Base-by-base conservation (phyloP, 2,888 invertebrate genomes). In the Zhuqinia jingwanae region DNA sequence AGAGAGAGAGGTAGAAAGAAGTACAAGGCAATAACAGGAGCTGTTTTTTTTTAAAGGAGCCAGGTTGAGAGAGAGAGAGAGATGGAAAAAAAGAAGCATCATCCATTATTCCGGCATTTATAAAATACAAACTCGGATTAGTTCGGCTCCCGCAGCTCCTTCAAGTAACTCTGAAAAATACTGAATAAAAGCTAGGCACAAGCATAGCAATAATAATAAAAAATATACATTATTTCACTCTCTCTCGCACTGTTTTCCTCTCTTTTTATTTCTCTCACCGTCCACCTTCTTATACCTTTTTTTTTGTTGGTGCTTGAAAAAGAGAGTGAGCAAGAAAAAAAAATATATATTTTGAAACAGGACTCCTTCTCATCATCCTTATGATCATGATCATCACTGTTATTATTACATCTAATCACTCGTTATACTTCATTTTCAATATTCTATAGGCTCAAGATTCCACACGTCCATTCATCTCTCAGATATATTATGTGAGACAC, bases 41-140 rank as follows among this genome's bases (percentile, higher is more conserved):
- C 78, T 60, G 63, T 79, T 65, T 36, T 36, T n/a, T n/a, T 60
- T 45, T 45, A 45, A 85, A 78, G 65, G 47, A 65, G 42, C 20
- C 13, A 50, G 15, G 50, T 36, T 36, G 60, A 22, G 50, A 25
- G 60, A 70, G 20, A 45, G 27, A 63, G 36, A 22, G 68, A 70
- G 68, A 70, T 70, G 15, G 22, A 3, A 73, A 73, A n/a, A 73
- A 73, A 70, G 58, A 85, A 84, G 76, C 85, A 86, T 80, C 85
- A 86, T 86, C 85, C 80, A 86, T 86, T 86, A 86, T 86, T 86
- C 85, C 85, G 85, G 80, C 85, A 86, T 86, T 86, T 86, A 86
- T 80, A 80, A 86, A 86, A 86, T 86, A 86, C 85, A 86, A 86
- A 86, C 85, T 86, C 80, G 85, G 85, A 86, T 86, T 86, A 86